Evolutionary conservation across 1,140 invertebrate genomes (phyloP).

Genomic region (Mizuhopecten yessoensis): DNA sequence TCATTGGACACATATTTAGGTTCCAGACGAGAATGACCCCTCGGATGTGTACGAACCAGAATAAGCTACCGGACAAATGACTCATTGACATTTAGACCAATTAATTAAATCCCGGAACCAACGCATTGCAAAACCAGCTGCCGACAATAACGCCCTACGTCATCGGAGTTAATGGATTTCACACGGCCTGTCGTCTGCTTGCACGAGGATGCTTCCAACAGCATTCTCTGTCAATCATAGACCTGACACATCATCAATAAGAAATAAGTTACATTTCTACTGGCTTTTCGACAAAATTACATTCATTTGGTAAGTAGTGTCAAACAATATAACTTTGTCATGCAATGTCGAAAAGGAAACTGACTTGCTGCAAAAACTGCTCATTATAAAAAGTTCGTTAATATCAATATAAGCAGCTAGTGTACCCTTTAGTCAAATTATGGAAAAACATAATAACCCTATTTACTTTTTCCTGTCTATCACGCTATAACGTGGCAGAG

Average conservation of each 20-base stretch:
- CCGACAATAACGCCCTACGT: not conserved
- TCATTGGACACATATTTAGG: too few relatives aligned
- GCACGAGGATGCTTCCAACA: not conserved
- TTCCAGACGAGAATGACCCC: too few relatives aligned
- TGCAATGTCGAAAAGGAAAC: not conserved
- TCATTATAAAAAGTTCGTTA: slow-evolving; percentile 2
- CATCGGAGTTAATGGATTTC: not conserved
- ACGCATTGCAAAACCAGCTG: not conserved
- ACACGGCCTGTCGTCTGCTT: not conserved
- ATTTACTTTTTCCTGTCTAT: not conserved
- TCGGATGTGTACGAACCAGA: not conserved
- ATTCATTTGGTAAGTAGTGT: not conserved
- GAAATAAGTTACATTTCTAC: not conserved
- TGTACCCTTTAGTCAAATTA: not conserved
- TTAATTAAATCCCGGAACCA: not conserved
- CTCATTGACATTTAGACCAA: not conserved
- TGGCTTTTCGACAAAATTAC: not conserved
- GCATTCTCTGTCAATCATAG: not conserved
- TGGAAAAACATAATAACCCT: not conserved
- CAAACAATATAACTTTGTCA: not conserved
- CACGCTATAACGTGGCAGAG: not conserved
- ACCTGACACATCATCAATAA: slow-evolving; percentile 17
- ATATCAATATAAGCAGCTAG: not conserved
- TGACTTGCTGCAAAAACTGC: not conserved
- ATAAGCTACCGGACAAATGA: not conserved